Evolutionary conservation across 2,113 vertebrate species (phyloP).

Genomic region (Microcebus griseorufus): DNA sequence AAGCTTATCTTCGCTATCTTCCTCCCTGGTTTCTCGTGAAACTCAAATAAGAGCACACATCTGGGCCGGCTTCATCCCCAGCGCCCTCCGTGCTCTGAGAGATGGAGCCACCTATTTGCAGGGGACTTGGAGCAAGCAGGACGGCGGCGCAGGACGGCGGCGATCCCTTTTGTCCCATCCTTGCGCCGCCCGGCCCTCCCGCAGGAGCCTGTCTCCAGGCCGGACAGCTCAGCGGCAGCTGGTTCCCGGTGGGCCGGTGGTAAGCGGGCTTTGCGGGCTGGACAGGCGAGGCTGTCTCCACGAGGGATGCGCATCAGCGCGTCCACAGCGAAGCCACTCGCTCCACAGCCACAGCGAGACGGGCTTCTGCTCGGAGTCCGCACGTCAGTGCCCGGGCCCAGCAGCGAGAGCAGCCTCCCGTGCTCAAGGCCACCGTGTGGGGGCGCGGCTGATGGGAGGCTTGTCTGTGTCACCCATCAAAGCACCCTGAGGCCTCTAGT

Average conservation of each 20-base stretch:
- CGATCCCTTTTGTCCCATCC: accelerated
- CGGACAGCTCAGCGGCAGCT: neutral
- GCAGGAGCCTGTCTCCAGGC: neutral
- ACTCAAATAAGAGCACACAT: neutral
- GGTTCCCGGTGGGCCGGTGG: neutral
- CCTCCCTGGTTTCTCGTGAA: neutral
- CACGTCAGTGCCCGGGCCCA: neutral
- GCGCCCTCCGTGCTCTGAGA: neutral
- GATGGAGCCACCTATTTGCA: neutral
- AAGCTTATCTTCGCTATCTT: neutral
- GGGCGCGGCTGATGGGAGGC: neutral
- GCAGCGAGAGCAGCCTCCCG: neutral
- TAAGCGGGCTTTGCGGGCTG: neutral
- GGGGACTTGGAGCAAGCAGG: accelerated
- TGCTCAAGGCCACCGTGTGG: neutral
- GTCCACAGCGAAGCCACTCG: neutral
- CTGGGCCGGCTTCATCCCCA: too few species aligned
- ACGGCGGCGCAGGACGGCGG: accelerated
- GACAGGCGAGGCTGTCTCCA: neutral
- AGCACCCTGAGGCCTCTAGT: neutral
- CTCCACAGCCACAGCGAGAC: neutral
- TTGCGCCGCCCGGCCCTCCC: neutral
- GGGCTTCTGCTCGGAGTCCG: neutral
- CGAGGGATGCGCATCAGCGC: neutral
- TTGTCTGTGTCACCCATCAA: neutral